Conservation (phyloP, 1,140 invertebrate genomes). For the Cyclargus thomasi region DNA sequence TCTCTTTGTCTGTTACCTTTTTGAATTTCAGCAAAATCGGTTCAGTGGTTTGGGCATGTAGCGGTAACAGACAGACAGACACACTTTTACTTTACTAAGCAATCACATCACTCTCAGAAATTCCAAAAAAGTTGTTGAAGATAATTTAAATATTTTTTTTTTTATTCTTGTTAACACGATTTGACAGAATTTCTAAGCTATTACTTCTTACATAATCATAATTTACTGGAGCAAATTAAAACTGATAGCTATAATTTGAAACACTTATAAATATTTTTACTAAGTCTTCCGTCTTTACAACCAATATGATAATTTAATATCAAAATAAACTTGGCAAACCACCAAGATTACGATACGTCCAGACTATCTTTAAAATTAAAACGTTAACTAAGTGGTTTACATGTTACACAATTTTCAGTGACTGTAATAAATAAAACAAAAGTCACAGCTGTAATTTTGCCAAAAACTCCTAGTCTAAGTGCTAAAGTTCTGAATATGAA, state of each 20-base stretch:
- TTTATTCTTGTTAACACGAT: too few relatives aligned
- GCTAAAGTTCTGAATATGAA: neutral
- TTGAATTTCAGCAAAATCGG: too few relatives aligned
- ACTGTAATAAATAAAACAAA: neutral
- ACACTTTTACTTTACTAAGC: too few relatives aligned
- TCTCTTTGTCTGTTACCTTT: neutral
- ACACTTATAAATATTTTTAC: slow-evolving; percentile 4
- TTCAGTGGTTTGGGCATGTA: too few relatives aligned
- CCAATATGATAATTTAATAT: slow-evolving; percentile 63
- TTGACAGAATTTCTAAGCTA: neutral
- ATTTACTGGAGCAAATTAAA: neutral
- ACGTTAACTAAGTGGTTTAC: slow-evolving; percentile 24
- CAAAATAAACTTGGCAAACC: slow-evolving; percentile 58
- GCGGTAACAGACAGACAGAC: too few relatives aligned
- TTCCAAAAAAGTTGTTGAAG: too few relatives aligned
- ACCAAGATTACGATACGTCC: slow-evolving; percentile 48
- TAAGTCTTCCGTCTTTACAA: slow-evolving; percentile 43
- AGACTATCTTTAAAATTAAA: slow-evolving; percentile 58
- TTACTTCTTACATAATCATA: neutral
- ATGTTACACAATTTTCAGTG: neutral
- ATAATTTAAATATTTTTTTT: too few relatives aligned
- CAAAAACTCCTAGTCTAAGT: neutral
- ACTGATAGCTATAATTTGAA: neutral
- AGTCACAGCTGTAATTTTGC: neutral
- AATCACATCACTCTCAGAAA: too few relatives aligned